Evolutionary conservation across 1,140 invertebrate genomes (phyloP).

Genomic region (Cyphomyrmex costatus): DNA sequence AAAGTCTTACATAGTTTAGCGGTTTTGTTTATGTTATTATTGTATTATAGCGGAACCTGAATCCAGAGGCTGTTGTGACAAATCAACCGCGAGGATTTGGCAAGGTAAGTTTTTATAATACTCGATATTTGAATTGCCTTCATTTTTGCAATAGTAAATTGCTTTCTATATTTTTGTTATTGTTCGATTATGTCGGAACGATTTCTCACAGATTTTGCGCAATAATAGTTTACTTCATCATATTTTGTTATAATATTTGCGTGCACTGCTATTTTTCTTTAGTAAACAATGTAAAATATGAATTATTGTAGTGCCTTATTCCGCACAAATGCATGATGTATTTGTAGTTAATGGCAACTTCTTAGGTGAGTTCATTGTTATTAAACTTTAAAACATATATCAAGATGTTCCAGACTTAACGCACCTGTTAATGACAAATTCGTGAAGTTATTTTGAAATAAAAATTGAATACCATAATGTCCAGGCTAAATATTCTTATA

Average conservation of each 20-base stretch:
- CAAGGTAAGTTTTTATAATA: conserved; percentile 81
- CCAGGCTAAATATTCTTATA: too few relatives aligned
- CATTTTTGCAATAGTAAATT: conserved; percentile 19
- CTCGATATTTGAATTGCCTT: conserved; percentile 43
- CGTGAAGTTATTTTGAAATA: too few relatives aligned
- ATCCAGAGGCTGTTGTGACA: conserved; percentile 84
- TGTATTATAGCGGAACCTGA: conserved; percentile 86
- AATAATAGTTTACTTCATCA: conserved; percentile 1
- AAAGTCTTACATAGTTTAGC: conserved; percentile 82
- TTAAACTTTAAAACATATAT: neutral
- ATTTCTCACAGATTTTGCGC: conserved; percentile 6
- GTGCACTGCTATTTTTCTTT: neutral
- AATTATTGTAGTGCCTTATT: conserved; percentile 25
- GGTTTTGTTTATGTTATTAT: conserved; percentile 86
- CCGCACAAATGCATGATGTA: conserved; percentile 32
- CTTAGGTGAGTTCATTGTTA: neutral
- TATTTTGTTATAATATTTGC: conserved; percentile 2
- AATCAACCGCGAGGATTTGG: conserved; percentile 82
- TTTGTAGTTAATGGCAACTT: conserved; percentile 19
- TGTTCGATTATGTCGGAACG: conserved; percentile 18
- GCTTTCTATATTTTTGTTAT: conserved; percentile 28
- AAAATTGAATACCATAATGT: too few relatives aligned
- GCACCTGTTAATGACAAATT: too few relatives aligned
- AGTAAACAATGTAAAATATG: neutral
- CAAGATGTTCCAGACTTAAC: too few relatives aligned